Conservation (phyloP, 2,797 vertebrate genomes). For the Alexandromys oeconomus region DNA sequence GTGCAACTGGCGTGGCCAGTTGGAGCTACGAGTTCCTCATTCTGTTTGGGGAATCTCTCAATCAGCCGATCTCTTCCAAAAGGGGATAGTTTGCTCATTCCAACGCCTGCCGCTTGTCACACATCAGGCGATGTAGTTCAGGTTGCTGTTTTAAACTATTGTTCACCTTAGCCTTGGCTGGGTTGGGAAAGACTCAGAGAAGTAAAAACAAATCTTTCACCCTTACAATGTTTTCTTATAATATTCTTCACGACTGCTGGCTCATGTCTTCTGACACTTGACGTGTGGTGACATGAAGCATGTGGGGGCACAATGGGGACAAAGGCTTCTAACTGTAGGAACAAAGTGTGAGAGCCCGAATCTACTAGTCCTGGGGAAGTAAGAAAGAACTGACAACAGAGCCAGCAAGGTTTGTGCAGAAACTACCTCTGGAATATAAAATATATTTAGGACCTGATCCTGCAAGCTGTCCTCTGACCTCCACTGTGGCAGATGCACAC, state of each 20-base stretch:
- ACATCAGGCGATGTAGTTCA: background rate
- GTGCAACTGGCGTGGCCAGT: background rate
- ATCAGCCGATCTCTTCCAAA: background rate
- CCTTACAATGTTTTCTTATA: background rate
- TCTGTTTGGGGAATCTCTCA: background rate
- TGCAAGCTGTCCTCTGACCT: background rate
- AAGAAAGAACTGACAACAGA: background rate
- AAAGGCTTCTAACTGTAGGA: background rate
- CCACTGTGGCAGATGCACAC: background rate
- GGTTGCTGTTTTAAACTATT: constrained; percentile 13
- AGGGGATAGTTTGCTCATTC: background rate
- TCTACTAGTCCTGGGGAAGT: background rate
- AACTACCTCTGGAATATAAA: background rate
- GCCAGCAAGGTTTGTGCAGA: background rate
- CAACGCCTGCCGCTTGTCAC: background rate
- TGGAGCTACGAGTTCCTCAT: background rate
- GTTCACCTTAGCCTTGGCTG: constrained; percentile 17
- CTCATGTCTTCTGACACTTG: constrained; percentile 24
- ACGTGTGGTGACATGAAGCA: background rate
- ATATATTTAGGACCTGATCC: background rate
- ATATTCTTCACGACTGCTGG: background rate
- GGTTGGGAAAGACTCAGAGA: constrained; percentile 15
- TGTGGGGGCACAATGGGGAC: background rate
- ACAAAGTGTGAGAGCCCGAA: background rate
- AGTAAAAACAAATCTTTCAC: constrained; percentile 50